phyloP scores from a whole-genome alignment of 1,140 invertebrate species.

The Papilio xuthus region DNA sequence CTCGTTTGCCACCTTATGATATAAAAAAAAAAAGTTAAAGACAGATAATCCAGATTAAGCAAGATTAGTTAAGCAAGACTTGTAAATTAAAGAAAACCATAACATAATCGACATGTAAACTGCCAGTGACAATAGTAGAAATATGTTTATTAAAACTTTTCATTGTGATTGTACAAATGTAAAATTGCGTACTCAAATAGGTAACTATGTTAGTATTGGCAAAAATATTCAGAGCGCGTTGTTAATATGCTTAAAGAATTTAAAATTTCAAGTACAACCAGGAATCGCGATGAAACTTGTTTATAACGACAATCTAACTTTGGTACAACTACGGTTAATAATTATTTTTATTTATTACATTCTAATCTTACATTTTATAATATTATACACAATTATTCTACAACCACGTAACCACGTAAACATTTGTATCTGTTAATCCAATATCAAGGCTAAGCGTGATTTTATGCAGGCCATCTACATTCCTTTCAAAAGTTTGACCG shows the following conservation, averaged over 20 bases:
- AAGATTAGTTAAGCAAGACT: too few species aligned
- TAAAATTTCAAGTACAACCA: conserved; percentile 15
- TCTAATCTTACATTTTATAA: not conserved
- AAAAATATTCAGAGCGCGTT: not conserved
- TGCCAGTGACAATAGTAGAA: not conserved
- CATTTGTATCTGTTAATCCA: conserved; percentile 1
- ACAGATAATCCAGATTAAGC: not conserved
- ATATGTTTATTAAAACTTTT: not conserved
- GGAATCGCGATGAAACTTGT: not conserved
- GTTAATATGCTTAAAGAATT: conserved; percentile 10
- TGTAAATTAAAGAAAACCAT: not conserved
- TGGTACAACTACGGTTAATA: not conserved
- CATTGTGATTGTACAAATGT: not conserved
- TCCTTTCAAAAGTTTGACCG: conserved; percentile 12
- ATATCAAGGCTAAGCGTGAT: conserved; percentile 14
- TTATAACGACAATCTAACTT: not conserved
- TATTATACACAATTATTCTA: not conserved
- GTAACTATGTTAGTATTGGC: not conserved
- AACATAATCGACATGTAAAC: not conserved
- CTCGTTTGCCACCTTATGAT: too few species aligned
- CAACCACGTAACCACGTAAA: not conserved
- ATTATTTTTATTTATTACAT: not conserved
- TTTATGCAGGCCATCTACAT: conserved; percentile 24
- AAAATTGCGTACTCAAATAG: not conserved
- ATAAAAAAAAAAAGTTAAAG: too few species aligned